phyloP scores from a whole-genome alignment of 2,888 invertebrate species.

The Spilosoma lubricipeda region DNA sequence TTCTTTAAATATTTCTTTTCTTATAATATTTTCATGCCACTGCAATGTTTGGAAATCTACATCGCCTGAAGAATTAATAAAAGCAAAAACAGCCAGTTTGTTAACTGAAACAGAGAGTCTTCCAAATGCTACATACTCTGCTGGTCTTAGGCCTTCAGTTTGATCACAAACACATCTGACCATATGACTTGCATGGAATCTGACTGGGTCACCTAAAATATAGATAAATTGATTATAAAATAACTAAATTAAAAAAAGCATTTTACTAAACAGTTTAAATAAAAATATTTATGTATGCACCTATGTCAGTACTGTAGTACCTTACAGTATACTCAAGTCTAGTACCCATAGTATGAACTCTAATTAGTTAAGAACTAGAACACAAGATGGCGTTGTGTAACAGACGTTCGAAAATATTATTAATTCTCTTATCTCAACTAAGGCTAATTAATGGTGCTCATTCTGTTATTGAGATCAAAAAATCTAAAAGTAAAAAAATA shows the following conservation, averaged over 20 bases:
- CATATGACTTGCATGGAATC: slow-evolving; percentile 92
- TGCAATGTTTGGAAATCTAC: slow-evolving; percentile 86
- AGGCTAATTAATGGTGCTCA: too few species aligned
- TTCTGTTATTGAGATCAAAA: too few species aligned
- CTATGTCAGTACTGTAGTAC: too few species aligned
- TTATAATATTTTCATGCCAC: slow-evolving; percentile 82
- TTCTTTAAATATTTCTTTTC: slow-evolving; percentile 1
- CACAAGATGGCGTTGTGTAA: too few species aligned
- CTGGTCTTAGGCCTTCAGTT: slow-evolving; percentile 77
- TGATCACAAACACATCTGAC: slow-evolving; percentile 88
- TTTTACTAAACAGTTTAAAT: too few species aligned
- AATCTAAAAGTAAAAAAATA: too few species aligned
- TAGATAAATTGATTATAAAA: neutral
- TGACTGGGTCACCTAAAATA: slow-evolving; percentile 91
- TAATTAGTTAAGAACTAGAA: too few species aligned
- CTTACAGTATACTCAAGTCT: too few species aligned
- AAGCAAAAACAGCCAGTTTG: slow-evolving; percentile 91
- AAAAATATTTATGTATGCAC: too few species aligned
- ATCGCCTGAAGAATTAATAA: slow-evolving; percentile 71
- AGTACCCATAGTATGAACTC: too few species aligned
- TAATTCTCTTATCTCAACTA: too few species aligned
- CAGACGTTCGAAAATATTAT: too few species aligned
- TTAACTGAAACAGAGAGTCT: slow-evolving; percentile 92
- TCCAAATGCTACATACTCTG: slow-evolving; percentile 89
- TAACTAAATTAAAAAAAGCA: neutral